A percentile compares a stretch with the other conserved stretches of the same genome.
These are phyloP conservation scores for Leptatherina wallacei DNA, from an alignment of 2,797 vertebrate genomes.

Conservation along the genomic window DNA sequence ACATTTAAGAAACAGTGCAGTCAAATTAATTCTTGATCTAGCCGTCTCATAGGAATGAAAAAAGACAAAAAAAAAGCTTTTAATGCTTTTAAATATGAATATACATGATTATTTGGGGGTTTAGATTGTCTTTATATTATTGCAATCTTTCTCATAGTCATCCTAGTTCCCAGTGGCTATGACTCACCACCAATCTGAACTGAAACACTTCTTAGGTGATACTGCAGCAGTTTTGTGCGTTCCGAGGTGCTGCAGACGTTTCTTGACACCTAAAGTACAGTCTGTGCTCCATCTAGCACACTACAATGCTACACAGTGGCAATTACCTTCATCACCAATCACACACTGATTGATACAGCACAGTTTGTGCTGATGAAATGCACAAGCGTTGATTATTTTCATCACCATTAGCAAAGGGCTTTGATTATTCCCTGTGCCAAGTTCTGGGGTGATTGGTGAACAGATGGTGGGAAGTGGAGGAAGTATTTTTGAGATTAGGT, in stretches of 20 bases:
- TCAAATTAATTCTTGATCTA: background rate
- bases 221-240: background rate
- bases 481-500: slow-evolving; percentile 31
- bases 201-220: background rate
- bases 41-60: background rate
- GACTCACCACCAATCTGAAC: background rate
- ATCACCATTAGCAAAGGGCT: slow-evolving; percentile 51
- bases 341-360: slow-evolving; percentile 66
- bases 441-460: slow-evolving; percentile 57
- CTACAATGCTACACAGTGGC: slow-evolving; percentile 33
- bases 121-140: background rate
- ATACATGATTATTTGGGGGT: slow-evolving; percentile 8
- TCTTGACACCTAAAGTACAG: slow-evolving; percentile 8
- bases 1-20: background rate
- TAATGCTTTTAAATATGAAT: slow-evolving; percentile 10
- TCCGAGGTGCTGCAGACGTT: slow-evolving; percentile 31
- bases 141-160: background rate
- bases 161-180: background rate
- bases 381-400: slow-evolving; percentile 65
- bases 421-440: slow-evolving; percentile 63
- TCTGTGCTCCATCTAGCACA: slow-evolving; percentile 35
- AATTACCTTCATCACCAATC: slow-evolving; percentile 72
- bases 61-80: background rate
- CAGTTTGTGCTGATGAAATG: slow-evolving; percentile 68
- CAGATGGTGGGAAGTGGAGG: slow-evolving; percentile 31